phyloP scores from a whole-genome alignment of 2,113 vertebrate genomes.

The Gopherus evgoodei region DNA sequence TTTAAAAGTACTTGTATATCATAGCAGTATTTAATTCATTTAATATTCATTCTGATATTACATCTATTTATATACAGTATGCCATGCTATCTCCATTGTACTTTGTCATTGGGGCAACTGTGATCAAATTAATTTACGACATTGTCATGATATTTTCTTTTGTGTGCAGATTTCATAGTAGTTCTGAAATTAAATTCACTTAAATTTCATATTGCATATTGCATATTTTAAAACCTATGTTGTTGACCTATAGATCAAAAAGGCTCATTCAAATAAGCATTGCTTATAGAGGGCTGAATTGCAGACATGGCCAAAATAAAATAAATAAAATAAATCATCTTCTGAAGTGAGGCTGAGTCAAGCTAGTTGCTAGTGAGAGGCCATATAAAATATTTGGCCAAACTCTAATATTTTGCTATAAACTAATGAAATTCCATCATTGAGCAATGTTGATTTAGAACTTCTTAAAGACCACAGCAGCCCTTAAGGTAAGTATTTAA shows the following conservation, averaged over 20 bases:
- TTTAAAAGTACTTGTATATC: conserved; percentile 35
- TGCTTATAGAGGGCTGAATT: not conserved
- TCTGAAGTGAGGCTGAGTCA: not conserved
- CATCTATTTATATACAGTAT: not conserved
- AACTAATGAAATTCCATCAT: not conserved
- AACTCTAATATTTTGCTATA: not conserved
- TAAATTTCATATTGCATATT: too few relatives aligned
- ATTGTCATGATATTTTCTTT: not conserved
- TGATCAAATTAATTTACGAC: not conserved
- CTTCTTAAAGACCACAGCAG: not conserved
- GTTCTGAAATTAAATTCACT: not conserved
- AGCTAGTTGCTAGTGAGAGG: not conserved
- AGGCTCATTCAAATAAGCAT: not conserved
- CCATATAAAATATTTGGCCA: not conserved
- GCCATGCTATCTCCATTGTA: not conserved
- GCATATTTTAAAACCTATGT: not conserved
- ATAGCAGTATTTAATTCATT: not conserved
- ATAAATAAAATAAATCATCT: too few relatives aligned
- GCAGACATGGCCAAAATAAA: not conserved
- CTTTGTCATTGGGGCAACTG: not conserved
- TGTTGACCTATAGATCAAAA: rapidly evolving
- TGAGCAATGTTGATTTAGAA: not conserved
- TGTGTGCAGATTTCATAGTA: not conserved
- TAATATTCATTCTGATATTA: not conserved
- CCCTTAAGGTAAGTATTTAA: not conserved